Percentiles rank a stretch among this genome's conserved stretches.
Evolutionary conservation across 2,797 vertebrate genomes (phyloP).

Genomic region (Sebastiscus tertius): DNA sequence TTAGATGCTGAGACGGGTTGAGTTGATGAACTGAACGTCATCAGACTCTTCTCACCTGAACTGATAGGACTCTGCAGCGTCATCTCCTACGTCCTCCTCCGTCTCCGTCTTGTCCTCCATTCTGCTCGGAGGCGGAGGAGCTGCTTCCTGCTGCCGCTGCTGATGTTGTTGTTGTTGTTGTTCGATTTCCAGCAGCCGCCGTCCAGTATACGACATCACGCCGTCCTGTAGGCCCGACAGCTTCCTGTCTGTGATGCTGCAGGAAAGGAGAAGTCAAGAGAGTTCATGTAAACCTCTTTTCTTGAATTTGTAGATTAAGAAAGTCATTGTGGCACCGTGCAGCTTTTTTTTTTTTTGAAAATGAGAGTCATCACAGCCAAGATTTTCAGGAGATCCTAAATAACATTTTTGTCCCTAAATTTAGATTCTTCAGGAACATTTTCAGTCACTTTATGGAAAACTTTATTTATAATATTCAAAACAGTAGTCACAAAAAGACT

Average conservation of each 20-base stretch:
- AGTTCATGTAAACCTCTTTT: too few relatives aligned
- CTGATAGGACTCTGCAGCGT: constrained; percentile 60
- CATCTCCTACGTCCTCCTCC: constrained; percentile 65
- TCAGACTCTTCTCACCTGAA: constrained; percentile 70
- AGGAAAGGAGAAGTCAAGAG: neutral
- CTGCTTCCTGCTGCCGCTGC: neutral
- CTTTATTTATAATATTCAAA: neutral
- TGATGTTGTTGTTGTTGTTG: constrained; percentile 23
- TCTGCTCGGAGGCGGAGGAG: neutral
- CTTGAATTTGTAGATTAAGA: neutral
- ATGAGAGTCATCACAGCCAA: too few relatives aligned
- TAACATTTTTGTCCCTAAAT: neutral
- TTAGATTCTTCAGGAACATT: neutral
- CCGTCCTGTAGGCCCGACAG: constrained; percentile 67
- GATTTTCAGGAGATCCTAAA: neutral
- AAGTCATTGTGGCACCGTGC: neutral
- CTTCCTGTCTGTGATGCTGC: constrained; percentile 87
- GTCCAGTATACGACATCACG: constrained; percentile 68
- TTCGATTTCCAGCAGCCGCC: constrained; percentile 85
- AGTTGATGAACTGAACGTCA: neutral
- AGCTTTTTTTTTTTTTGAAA: neutral
- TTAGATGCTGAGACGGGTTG: too few relatives aligned
- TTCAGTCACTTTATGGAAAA: neutral
- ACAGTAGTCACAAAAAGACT: neutral
- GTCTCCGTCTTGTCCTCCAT: constrained; percentile 53